phyloP scores from a whole-genome alignment of 2,888 invertebrate species.

The Xanthorhoe designata region DNA sequence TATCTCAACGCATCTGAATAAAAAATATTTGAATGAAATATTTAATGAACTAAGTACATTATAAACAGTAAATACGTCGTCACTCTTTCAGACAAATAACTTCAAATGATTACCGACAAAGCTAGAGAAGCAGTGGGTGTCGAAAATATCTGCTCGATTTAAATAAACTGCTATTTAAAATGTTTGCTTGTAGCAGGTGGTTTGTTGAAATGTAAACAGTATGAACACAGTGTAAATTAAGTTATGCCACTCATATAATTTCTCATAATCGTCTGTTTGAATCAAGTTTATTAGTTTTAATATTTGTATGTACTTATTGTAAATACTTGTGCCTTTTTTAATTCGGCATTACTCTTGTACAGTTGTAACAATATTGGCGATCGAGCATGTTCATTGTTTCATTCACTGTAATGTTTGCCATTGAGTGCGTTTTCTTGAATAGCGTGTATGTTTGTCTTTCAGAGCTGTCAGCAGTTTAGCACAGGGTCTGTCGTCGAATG shows the following conservation, averaged over 20 bases:
- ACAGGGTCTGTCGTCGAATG: conserved; percentile 88
- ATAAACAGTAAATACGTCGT: conserved; percentile 23
- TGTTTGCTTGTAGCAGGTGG: conserved; percentile 1
- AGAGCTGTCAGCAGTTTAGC: conserved; percentile 84
- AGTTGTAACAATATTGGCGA: conserved; percentile 54
- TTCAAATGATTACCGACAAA: conserved; percentile 7
- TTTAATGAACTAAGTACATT: conserved; percentile 12
- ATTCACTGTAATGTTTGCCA: conserved; percentile 38
- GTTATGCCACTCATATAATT: conserved; percentile 4
- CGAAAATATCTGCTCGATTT: conserved; percentile 8
- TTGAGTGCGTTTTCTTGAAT: conserved; percentile 55
- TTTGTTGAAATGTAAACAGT: background rate
- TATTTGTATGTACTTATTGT: conserved; percentile 60
- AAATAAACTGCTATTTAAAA: conserved; percentile 5
- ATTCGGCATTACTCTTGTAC: conserved; percentile 63
- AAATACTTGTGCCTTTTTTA: conserved; percentile 57
- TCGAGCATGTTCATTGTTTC: conserved; percentile 61
- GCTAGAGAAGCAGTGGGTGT: background rate
- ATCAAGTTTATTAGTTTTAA: conserved; percentile 10
- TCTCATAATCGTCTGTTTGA: conserved; percentile 14
- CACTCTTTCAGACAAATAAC: conserved; percentile 18
- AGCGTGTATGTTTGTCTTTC: conserved; percentile 66
- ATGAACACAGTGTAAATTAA: background rate
- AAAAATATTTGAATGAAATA: conserved; percentile 11
- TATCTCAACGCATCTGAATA: conserved; percentile 14